Percentiles rank a stretch among this genome's conserved stretches.
Conservation (phyloP, 2,888 invertebrate genomes). For the Scaptodrosophila latifasciaeformis region DNA sequence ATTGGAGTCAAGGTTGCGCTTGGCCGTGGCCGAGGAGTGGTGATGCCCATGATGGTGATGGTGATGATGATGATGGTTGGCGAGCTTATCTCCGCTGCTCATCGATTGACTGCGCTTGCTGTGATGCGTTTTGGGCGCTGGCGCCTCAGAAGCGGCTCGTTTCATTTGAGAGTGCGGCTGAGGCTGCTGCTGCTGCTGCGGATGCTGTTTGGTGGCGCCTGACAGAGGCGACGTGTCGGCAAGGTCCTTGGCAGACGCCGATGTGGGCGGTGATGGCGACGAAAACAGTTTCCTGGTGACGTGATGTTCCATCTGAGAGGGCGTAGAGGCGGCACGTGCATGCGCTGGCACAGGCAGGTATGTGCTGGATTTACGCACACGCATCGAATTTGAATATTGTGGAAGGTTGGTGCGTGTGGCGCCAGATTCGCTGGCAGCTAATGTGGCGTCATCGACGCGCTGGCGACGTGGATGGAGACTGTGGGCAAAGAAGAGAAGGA, state of each 20-base stretch:
- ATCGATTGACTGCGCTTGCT: conserved; percentile 73
- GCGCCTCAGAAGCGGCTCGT: conserved; percentile 70
- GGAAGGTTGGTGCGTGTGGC: conserved; percentile 52
- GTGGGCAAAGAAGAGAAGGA: conserved; percentile 8
- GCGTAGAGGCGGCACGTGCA: conserved; percentile 74
- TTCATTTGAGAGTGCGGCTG: conserved; percentile 53
- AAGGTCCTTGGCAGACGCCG: conserved; percentile 44
- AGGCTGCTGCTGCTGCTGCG: conserved; percentile 32
- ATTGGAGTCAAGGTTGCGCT: conserved; percentile 67
- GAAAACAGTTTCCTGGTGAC: conserved; percentile 34
- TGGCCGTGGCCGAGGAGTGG: conserved; percentile 35
- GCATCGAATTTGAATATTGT: conserved; percentile 71
- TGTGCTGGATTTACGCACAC: conserved; percentile 70
- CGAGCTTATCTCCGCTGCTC: conserved; percentile 56
- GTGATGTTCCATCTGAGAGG: conserved; percentile 73
- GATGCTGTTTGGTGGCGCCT: conserved; percentile 16
- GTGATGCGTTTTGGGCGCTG: conserved; percentile 59
- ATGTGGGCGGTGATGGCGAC: conserved; percentile 24
- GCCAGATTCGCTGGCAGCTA: conserved; percentile 20
- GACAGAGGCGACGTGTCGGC: conserved; percentile 33
- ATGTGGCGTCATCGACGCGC: conserved; percentile 47
- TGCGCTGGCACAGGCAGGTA: conserved; percentile 73
- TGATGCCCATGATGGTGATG: conserved; percentile 42
- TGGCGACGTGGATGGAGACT: conserved; percentile 56
- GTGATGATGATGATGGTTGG: conserved; percentile 21